phyloP scores from a whole-genome alignment of 37 sponge, comb jelly and placozoan genomes.

The Ephydatia muelleri region DNA sequence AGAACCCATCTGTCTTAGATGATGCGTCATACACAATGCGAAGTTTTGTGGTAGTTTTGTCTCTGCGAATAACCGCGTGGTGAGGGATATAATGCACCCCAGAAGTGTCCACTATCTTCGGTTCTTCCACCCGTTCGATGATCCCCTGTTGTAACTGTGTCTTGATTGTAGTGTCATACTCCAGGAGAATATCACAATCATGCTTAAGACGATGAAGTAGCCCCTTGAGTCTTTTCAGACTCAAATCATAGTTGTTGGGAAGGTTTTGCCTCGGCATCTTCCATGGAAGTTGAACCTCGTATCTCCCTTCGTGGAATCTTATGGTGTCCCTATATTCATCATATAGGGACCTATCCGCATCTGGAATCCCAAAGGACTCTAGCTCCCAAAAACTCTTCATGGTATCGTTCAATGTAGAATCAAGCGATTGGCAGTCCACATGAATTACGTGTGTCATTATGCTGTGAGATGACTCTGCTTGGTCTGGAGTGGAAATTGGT shows the following conservation, averaged over 20 bases:
- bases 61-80: constrained; percentile 18
- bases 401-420: too few species aligned
- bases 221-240: constrained; percentile 17
- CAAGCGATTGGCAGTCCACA: too few species aligned
- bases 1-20: neutral
- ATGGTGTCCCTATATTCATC: neutral
- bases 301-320: neutral
- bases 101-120: neutral
- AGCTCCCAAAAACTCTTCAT: constrained; percentile 9
- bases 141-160: constrained; percentile 16
- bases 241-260: constrained; percentile 34
- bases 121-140: too few species aligned
- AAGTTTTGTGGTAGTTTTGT: constrained; percentile 7
- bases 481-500: neutral
- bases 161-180: constrained; percentile 28
- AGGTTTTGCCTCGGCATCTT: neutral
- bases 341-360: neutral
- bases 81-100: constrained; percentile 30
- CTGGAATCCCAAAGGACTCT: constrained; percentile 7
- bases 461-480: neutral
- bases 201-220: constrained; percentile 21
- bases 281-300: constrained; percentile 21
- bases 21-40: constrained; percentile 7
- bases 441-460: neutral
- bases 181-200: constrained; percentile 1